Conservation (phyloP, 2,113 vertebrate species). For the Actinemys pallida region DNA sequence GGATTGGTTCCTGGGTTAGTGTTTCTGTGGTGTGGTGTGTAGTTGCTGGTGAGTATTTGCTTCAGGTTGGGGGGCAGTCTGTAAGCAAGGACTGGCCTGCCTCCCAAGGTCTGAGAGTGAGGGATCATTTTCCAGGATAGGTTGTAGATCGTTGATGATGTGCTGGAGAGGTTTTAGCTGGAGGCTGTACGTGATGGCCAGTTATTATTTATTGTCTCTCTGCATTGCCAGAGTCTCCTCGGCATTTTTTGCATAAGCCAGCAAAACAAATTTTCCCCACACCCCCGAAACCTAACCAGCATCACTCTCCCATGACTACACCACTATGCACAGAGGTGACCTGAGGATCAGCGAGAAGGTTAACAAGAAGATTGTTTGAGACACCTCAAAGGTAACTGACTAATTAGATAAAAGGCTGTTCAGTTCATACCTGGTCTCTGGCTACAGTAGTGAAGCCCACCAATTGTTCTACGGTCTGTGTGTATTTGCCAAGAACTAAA, state of each 20-base stretch:
- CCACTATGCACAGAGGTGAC: not conserved
- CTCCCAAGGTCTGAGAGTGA: too few relatives aligned
- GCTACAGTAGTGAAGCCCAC: not conserved
- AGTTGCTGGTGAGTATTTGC: too few relatives aligned
- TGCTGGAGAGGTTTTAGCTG: too few relatives aligned
- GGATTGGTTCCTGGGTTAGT: too few relatives aligned
- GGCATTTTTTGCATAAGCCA: rapidly evolving
- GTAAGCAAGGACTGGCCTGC: too few relatives aligned
- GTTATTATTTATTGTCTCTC: not conserved
- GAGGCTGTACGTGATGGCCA: too few relatives aligned
- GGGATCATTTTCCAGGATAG: too few relatives aligned
- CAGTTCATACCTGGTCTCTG: not conserved
- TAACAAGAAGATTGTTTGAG: rapidly evolving
- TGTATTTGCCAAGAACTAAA: rapidly evolving
- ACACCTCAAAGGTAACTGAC: not conserved
- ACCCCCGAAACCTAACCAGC: not conserved
- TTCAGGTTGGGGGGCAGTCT: too few relatives aligned
- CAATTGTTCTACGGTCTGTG: rapidly evolving
- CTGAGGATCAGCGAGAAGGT: not conserved
- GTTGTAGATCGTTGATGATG: too few relatives aligned
- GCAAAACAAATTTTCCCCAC: not conserved
- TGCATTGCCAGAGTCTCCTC: not conserved
- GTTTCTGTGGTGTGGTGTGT: too few relatives aligned
- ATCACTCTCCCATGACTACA: rapidly evolving
- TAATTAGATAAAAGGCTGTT: not conserved